Percentiles rank a stretch among this genome's conserved stretches.
Conservation (phyloP, 2,888 invertebrate species). For the Hydropsyche betteni region DNA sequence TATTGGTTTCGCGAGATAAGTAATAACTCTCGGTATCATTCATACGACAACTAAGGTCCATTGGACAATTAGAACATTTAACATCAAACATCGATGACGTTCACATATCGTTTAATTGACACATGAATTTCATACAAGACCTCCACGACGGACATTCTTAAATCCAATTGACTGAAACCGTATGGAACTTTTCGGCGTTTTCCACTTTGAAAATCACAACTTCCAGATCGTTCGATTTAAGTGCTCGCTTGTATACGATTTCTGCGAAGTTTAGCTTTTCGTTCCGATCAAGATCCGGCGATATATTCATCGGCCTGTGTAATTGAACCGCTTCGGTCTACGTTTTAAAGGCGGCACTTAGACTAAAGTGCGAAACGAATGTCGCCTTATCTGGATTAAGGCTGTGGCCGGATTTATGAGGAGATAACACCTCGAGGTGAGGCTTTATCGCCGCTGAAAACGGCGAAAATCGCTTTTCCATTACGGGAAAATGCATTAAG, state of each 20-base stretch:
- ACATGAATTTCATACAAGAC: background rate
- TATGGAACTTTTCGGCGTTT: too few species aligned
- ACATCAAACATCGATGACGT: constrained; percentile 9
- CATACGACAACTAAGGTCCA: constrained; percentile 8
- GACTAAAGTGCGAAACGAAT: constrained; percentile 41
- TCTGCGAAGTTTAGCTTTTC: background rate
- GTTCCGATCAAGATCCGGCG: background rate
- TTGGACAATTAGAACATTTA: constrained; percentile 15
- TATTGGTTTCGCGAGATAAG: constrained; percentile 29
- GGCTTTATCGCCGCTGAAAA: constrained; percentile 32
- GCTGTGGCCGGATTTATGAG: constrained; percentile 38
- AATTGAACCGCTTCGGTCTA: constrained; percentile 15
- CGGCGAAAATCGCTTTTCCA: constrained; percentile 36
- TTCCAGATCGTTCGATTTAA: too few species aligned
- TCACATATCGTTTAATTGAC: constrained; percentile 9
- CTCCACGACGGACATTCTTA: too few species aligned
- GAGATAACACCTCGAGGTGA: constrained; percentile 32
- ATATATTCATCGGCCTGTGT: background rate
- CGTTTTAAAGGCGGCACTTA: constrained; percentile 32
- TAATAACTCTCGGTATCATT: background rate
- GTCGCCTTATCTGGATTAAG: constrained; percentile 41
- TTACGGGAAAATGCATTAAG: constrained; percentile 33
- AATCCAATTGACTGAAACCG: too few species aligned
- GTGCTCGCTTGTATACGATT: background rate
- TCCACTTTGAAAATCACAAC: too few species aligned